Conservation (phyloP, 2,113 vertebrate genomes). For the Cyanoderma ruficeps region DNA sequence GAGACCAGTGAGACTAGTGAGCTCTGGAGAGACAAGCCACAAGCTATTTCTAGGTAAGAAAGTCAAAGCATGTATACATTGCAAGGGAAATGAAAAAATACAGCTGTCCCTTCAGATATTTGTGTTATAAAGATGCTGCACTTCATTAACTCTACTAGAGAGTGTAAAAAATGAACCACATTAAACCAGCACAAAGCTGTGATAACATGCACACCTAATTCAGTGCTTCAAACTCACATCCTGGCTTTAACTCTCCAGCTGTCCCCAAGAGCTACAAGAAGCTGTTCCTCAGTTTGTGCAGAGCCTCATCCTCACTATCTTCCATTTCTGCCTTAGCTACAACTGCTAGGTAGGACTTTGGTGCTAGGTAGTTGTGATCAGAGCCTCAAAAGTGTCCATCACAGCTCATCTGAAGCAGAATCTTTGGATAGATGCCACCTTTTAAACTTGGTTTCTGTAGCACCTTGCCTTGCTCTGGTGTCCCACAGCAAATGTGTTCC, state of each 20-base stretch:
- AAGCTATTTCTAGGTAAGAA: not conserved
- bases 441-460: not conserved
- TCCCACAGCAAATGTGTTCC: fast-evolving
- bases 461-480: not conserved
- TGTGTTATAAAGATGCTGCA: not conserved
- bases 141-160: not conserved
- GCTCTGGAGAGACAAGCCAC: not conserved
- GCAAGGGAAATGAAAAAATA: not conserved
- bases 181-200: not conserved
- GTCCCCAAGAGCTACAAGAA: not conserved
- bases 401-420: not conserved
- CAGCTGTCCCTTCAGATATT: not conserved
- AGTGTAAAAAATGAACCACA: not conserved
- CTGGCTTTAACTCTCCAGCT: not conserved
- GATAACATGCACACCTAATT: not conserved
- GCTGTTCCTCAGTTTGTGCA: not conserved
- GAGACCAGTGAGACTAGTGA: not conserved
- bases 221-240: not conserved
- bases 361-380: not conserved
- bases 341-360: not conserved
- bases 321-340: not conserved
- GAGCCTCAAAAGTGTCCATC: not conserved
- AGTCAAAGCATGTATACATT: not conserved
- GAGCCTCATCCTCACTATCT: not conserved
- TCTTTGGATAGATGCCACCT: not conserved